Evolutionary conservation across 2,888 invertebrate species (phyloP).

Genomic region (Mythimna impura): DNA sequence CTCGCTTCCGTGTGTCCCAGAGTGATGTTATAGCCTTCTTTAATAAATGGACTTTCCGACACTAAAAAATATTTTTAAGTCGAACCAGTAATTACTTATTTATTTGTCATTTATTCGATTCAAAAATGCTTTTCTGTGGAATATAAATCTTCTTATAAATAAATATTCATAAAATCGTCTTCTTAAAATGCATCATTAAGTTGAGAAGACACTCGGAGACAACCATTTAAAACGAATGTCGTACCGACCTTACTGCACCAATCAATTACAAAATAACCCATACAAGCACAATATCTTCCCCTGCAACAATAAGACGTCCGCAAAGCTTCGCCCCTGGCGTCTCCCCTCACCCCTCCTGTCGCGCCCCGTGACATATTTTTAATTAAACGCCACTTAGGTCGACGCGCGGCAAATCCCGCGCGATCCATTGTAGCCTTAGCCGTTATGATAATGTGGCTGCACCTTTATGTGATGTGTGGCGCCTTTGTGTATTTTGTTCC

Average conservation of each 20-base stretch:
- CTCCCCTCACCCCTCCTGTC: slow-evolving; percentile 32
- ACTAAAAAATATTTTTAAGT: too few relatives aligned
- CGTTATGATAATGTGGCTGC: slow-evolving; percentile 61
- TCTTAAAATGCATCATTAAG: neutral
- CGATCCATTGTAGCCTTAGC: slow-evolving; percentile 52
- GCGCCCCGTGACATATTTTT: slow-evolving; percentile 82
- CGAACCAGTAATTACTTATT: too few relatives aligned
- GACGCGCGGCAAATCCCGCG: slow-evolving; percentile 56
- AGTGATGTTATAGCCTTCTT: too few relatives aligned
- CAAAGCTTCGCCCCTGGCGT: slow-evolving; percentile 26
- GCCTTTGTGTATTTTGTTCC: slow-evolving; percentile 45
- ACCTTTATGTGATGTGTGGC: slow-evolving; percentile 57
- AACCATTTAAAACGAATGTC: neutral
- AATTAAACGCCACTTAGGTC: slow-evolving; percentile 84
- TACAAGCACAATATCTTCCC: slow-evolving; percentile 30
- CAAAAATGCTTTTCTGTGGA: neutral
- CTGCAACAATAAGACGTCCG: slow-evolving; percentile 56
- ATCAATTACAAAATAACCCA: slow-evolving; percentile 36
- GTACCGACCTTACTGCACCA: neutral
- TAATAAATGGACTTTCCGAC: too few relatives aligned
- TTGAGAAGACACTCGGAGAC: neutral
- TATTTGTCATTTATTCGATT: neutral
- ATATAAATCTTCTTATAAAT: neutral
- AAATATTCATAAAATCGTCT: too few relatives aligned
- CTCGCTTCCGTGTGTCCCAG: too few relatives aligned